Conservation (phyloP, 2,888 invertebrate genomes). For the Parasteatoda lunata region DNA sequence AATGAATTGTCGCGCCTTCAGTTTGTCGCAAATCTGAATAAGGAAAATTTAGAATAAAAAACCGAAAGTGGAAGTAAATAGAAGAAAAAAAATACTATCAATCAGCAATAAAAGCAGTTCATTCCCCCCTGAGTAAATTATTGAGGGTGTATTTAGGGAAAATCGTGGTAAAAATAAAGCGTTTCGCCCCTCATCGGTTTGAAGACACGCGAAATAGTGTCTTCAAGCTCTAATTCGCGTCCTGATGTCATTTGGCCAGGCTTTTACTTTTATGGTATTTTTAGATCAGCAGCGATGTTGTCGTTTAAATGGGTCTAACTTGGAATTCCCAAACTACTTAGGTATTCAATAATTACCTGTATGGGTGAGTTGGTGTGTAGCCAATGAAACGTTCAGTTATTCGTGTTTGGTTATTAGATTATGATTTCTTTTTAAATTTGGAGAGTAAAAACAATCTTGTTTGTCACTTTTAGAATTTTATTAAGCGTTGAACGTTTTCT, state of each 20-base stretch:
- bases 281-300: slow-evolving; percentile 33
- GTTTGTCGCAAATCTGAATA: not conserved
- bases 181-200: slow-evolving; percentile 6
- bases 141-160: slow-evolving; percentile 33
- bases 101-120: slow-evolving; percentile 33
- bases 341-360: slow-evolving; percentile 6
- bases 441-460: slow-evolving; percentile 31
- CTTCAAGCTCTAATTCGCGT: slow-evolving; percentile 60
- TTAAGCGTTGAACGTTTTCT: slow-evolving; percentile 34
- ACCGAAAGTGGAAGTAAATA: slow-evolving; percentile 38
- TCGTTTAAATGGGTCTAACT: slow-evolving; percentile 37
- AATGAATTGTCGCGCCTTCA: not conserved
- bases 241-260: slow-evolving; percentile 27
- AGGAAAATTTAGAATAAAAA: slow-evolving; percentile 17
- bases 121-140: slow-evolving; percentile 37
- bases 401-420: slow-evolving; percentile 24
- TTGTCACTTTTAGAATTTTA: slow-evolving; percentile 25
- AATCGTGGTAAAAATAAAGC: slow-evolving; percentile 40
- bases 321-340: slow-evolving; percentile 21
- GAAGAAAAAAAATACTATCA: slow-evolving; percentile 9
- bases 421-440: not conserved
- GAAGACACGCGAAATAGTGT: slow-evolving; percentile 31
- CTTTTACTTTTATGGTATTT: slow-evolving; percentile 28
- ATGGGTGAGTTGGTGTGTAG: slow-evolving; percentile 18
- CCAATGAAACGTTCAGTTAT: slow-evolving; percentile 34